These are phyloP conservation scores for Deilephila porcellus DNA, from an alignment of 2,888 invertebrate species.

Conservation along the genomic window DNA sequence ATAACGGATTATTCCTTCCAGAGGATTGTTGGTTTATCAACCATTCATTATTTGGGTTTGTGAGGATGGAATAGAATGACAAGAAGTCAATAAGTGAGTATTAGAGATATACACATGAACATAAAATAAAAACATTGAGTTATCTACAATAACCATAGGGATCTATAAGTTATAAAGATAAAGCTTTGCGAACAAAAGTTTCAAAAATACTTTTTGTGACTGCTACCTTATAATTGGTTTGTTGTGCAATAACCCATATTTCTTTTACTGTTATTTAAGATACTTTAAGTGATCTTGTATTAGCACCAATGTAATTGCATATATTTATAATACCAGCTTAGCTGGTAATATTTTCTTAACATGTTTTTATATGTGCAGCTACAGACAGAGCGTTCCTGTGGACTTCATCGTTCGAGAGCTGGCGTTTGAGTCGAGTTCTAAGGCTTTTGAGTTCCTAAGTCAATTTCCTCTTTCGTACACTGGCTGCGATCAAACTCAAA, in stretches of 20 bases:
- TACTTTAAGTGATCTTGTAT: not conserved
- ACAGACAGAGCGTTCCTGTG: slow-evolving; percentile 95
- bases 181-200: no score
- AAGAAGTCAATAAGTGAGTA: no score
- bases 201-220: no score
- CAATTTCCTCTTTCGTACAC: slow-evolving; percentile 91
- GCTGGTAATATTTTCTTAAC: slow-evolving; percentile 74
- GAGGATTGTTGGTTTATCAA: no score
- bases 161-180: no score
- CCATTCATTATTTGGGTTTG: no score
- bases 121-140: no score
- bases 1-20: no score
- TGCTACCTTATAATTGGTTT: not conserved
- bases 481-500: slow-evolving; percentile 88
- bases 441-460: slow-evolving; percentile 94
- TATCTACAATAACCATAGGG: no score
- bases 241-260: not conserved
- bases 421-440: slow-evolving; percentile 93
- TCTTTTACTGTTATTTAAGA: not conserved
- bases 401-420: slow-evolving; percentile 94
- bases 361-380: slow-evolving; percentile 89
- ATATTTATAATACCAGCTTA: slow-evolving; percentile 50
- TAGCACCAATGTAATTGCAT: slow-evolving; percentile 15
- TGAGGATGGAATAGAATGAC: no score
- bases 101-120: no score